Conservation (phyloP, 2,888 invertebrate genomes). For the Orthosia gothica region DNA sequence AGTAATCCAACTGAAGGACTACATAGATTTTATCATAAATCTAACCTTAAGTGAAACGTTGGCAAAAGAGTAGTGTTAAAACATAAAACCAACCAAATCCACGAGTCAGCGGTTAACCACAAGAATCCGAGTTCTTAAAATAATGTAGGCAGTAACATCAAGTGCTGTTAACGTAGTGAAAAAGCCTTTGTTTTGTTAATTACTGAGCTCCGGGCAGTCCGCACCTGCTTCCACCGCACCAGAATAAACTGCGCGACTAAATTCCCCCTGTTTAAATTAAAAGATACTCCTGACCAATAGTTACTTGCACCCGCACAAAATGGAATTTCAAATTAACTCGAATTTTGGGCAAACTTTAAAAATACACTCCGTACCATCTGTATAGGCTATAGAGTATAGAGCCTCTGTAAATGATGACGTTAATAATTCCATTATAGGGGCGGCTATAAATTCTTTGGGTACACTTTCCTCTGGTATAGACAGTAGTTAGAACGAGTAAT, state of each 20-base stretch:
- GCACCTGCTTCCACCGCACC: constrained; percentile 85
- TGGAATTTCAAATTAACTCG: constrained; percentile 75
- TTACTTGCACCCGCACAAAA: constrained; percentile 71
- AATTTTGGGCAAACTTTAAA: constrained; percentile 66
- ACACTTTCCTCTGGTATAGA: constrained; percentile 56
- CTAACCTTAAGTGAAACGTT: no score
- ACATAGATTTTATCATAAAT: no score
- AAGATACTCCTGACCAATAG: constrained; percentile 83
- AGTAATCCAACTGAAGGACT: no score
- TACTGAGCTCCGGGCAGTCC: constrained; percentile 82
- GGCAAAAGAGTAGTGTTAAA: constrained; percentile 1
- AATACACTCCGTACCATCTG: constrained; percentile 44
- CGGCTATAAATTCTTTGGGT: constrained; percentile 60
- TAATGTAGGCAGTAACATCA: constrained; percentile 82
- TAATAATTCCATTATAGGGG: constrained; percentile 66
- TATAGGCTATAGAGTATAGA: constrained; percentile 4
- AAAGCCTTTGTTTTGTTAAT: constrained; percentile 88
- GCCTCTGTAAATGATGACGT: constrained; percentile 62
- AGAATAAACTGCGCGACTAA: constrained; percentile 84
- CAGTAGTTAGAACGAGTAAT: constrained; percentile 64
- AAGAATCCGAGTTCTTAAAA: constrained; percentile 80
- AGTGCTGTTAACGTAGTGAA: constrained; percentile 84
- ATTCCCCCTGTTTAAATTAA: constrained; percentile 85
- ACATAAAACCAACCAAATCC: constrained; percentile 46
- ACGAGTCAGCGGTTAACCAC: constrained; percentile 69